Evolutionary conservation across 2,888 invertebrate genomes (phyloP), one percentile per base, ranked within the genome.

Genomic region (Lasioglossum oenotherae): DNA sequence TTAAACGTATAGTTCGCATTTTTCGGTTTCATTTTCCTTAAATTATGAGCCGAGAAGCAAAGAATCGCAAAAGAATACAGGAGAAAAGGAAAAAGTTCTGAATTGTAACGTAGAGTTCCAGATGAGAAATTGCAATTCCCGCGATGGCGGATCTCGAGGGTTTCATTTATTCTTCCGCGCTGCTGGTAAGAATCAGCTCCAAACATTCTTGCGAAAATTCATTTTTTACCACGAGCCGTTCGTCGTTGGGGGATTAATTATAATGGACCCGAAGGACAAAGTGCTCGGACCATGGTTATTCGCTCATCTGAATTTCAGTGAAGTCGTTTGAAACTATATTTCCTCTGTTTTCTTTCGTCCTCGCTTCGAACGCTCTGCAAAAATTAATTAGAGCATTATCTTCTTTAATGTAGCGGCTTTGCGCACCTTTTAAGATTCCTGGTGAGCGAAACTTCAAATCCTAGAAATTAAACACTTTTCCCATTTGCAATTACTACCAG

Each of bases 211-310:
- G 74, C 41, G 60, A 78, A 82, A 85, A 82, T 82, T 82, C 76
- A 67, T 64, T 69, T 64, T 79, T 75, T 77, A 60, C 60, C 53
- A 41, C 74, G 16, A 60, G 35, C 57, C 71, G 64, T 67, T 72
- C 86, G 85, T 35, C 85, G 81, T 81, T 78, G 31, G 23, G 86
- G 86, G 86, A 86, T 86, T 86, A 86, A 86, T 86, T 86, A 86
- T 77, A 86, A 81, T 72, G 80, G 85, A 53, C 85, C 75, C 72
- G 80, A 53, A 57, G 53, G 79, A 73, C n/a, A 41, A 79, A 84
- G 79, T 76, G 75, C 64, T 41, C 46, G 84, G 74, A n/a, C 64
- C 23, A 4, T 69, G 49, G 78, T 74, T 83, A 60, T 46, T 74
- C 49, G 31, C 44, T 5, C 60, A 60, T 49, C 71, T 49, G 31